Percentiles rank a stretch among this genome's conserved stretches.
Conservation (phyloP, 1,140 invertebrate species). For the Cydia fagiglandana region DNA sequence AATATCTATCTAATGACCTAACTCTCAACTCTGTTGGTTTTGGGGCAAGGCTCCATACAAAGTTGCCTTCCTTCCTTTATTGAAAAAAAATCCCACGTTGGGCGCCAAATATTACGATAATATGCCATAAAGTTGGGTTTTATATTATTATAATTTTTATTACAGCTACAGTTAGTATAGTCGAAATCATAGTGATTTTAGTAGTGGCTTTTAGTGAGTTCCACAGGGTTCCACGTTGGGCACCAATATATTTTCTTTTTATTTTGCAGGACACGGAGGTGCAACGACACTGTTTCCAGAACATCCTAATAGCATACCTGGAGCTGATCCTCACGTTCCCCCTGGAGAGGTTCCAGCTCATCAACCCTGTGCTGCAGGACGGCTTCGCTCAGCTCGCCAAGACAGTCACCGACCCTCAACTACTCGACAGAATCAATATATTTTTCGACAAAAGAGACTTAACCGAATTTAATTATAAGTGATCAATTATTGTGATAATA, state of each 20-base stretch:
- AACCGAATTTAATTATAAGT: slow-evolving; percentile 66
- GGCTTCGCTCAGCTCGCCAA: slow-evolving; percentile 80
- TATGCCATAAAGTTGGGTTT: too few species aligned
- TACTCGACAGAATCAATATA: slow-evolving; percentile 74
- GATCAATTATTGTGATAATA: slow-evolving; percentile 65
- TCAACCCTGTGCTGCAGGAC: slow-evolving; percentile 77
- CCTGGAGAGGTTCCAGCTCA: slow-evolving; percentile 76
- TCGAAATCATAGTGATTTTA: too few species aligned
- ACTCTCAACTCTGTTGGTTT: too few species aligned
- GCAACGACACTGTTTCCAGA: slow-evolving; percentile 79
- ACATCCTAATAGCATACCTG: slow-evolving; percentile 81
- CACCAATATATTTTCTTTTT: slow-evolving; percentile 15
- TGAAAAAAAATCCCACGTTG: neutral
- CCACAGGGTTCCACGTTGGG: slow-evolving; percentile 6
- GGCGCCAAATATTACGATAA: too few species aligned
- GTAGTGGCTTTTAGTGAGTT: slow-evolving; percentile 4
- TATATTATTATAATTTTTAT: neutral
- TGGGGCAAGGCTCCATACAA: too few species aligned
- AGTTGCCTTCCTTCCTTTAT: too few species aligned
- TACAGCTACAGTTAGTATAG: too few species aligned
- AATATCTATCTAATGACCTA: too few species aligned
- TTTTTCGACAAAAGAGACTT: slow-evolving; percentile 75
- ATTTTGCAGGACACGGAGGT: slow-evolving; percentile 79
- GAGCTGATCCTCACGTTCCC: slow-evolving; percentile 80
- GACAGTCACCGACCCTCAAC: slow-evolving; percentile 75